phyloP scores from a whole-genome alignment of 2,888 invertebrate species.

The Miltochrista miniata region DNA sequence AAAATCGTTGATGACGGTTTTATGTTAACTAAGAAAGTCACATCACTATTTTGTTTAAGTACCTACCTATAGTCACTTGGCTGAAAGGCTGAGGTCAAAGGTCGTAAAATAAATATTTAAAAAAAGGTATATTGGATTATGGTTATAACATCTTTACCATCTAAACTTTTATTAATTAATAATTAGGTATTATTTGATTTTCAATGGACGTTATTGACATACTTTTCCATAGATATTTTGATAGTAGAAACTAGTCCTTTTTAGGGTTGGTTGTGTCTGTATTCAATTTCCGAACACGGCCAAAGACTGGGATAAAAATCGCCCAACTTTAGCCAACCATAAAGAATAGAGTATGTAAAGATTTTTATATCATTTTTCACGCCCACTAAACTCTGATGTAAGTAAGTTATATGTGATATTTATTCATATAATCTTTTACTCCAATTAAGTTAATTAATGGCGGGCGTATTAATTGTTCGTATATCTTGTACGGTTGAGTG shows the following conservation, averaged over 20 bases:
- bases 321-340: conserved; percentile 60
- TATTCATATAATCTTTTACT: conserved; percentile 66
- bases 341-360: conserved; percentile 33
- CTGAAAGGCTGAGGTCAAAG: too few species aligned
- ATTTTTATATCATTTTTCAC: conserved; percentile 48
- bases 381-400: conserved; percentile 50
- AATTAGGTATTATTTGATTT: too few species aligned
- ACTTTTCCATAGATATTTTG: neutral
- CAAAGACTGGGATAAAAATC: conserved; percentile 51
- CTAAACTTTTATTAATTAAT: too few species aligned
- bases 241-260: conserved; percentile 16
- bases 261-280: conserved; percentile 37
- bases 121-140: too few species aligned
- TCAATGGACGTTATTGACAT: too few species aligned
- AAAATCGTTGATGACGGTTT: neutral
- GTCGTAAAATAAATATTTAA: too few species aligned
- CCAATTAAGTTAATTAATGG: conserved; percentile 71
- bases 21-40: neutral
- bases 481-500: conserved; percentile 66
- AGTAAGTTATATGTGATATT: conserved; percentile 58
- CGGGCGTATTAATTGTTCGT: conserved; percentile 64
- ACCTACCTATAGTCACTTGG: conserved; percentile 6
- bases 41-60: conserved; percentile 10
- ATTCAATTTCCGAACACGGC: conserved; percentile 35
- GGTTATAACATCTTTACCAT: too few species aligned